Evolutionary conservation across 2,113 vertebrate species (phyloP).

Genomic region (Neolamprologus brichardi): DNA sequence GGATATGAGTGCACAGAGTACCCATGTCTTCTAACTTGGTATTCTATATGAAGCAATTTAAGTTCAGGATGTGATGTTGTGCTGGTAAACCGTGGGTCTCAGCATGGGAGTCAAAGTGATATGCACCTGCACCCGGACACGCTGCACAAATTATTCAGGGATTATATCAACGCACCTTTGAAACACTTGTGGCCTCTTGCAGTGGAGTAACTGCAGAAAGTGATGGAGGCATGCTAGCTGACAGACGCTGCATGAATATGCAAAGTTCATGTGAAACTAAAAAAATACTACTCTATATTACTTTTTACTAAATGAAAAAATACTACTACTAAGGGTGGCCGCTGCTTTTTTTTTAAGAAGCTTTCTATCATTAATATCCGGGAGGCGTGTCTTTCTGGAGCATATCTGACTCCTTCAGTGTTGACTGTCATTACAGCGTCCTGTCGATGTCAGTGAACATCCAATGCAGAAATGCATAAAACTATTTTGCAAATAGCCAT

Average conservation of each 20-base stretch:
- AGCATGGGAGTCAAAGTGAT: neutral
- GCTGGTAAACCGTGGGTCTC: accelerated
- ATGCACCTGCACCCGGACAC: neutral
- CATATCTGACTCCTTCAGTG: neutral
- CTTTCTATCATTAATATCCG: neutral
- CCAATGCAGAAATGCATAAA: neutral
- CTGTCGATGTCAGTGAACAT: neutral
- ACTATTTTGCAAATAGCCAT: neutral
- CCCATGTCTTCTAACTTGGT: neutral
- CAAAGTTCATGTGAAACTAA: neutral
- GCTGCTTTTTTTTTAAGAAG: neutral
- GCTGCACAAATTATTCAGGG: neutral
- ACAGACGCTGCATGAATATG: neutral
- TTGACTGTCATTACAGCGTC: neutral
- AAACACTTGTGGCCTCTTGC: neutral
- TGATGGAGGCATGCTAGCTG: neutral
- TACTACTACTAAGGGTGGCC: neutral
- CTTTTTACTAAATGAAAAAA: accelerated
- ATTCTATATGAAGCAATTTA: neutral
- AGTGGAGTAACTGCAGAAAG: neutral
- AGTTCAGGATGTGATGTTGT: neutral
- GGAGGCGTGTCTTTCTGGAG: neutral
- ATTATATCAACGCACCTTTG: neutral
- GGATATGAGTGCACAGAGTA: neutral
- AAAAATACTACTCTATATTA: neutral